phyloP scores from a whole-genome alignment of 2,888 invertebrate species.

The Acleris literana region DNA sequence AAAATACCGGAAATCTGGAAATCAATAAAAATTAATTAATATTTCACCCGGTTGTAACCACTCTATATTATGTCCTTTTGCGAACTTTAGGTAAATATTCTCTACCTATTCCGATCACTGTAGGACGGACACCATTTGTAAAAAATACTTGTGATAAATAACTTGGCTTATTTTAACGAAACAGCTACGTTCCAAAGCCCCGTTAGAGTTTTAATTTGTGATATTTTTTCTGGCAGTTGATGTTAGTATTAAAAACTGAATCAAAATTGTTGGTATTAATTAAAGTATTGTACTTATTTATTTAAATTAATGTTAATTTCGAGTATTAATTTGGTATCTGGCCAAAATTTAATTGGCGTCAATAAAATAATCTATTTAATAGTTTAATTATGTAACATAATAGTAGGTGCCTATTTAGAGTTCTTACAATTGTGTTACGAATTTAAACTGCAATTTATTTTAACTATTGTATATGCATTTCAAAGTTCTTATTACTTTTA shows the following conservation, averaged over 20 bases:
- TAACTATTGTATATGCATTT: not conserved
- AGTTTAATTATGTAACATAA: too few species aligned
- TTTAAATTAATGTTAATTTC: not conserved
- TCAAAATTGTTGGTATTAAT: constrained; percentile 42
- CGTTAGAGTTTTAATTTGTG: constrained; percentile 46
- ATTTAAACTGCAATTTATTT: too few species aligned
- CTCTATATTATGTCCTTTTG: too few species aligned
- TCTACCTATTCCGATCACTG: too few species aligned
- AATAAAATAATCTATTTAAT: not conserved
- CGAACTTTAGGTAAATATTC: too few species aligned
- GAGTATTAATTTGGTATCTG: not conserved
- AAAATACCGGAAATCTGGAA: too few species aligned
- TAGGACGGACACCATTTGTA: too few species aligned
- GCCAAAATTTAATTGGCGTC: not conserved
- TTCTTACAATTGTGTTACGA: too few species aligned
- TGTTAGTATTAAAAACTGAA: not conserved
- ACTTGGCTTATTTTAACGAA: constrained; percentile 32
- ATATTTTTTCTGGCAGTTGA: not conserved
- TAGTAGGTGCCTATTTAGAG: too few species aligned
- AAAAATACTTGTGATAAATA: not conserved
- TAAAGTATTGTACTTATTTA: constrained; percentile 39
- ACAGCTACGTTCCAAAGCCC: constrained; percentile 69
- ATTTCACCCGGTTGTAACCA: too few species aligned
- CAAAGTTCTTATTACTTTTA: not conserved
- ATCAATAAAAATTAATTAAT: too few species aligned